Conservation (phyloP, 2,797 vertebrate species). For the Buceros bicornis region DNA sequence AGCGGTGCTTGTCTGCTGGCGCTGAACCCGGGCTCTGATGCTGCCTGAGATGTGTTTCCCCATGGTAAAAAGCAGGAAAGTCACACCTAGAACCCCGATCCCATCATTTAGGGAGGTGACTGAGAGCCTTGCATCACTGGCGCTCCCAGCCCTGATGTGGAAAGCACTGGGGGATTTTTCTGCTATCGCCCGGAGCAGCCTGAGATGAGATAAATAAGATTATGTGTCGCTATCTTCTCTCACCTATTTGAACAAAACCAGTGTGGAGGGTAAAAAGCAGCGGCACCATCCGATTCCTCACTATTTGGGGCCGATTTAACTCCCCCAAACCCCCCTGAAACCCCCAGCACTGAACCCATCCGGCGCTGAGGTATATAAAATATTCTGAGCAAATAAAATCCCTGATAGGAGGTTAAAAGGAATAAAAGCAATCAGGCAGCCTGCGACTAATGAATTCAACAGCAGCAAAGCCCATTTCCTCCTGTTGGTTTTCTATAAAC, state of each 20-base stretch:
- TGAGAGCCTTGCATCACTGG: not conserved
- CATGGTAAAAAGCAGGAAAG: not conserved
- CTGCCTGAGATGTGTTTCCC: not conserved
- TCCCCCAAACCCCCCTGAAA: not conserved
- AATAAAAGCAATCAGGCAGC: constrained; percentile 61
- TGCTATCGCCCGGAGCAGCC: not conserved
- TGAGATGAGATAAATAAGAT: not conserved
- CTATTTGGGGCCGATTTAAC: not conserved
- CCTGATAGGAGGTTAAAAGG: constrained; percentile 45
- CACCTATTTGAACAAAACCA: not conserved
- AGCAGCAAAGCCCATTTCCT: constrained; percentile 71
- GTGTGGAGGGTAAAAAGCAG: not conserved
- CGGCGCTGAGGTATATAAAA: not conserved
- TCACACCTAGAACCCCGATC: not conserved
- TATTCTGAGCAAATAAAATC: constrained; percentile 45
- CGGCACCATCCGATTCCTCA: fast-evolving
- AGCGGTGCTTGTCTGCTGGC: no score
- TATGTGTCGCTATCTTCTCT: not conserved
- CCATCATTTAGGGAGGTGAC: not conserved
- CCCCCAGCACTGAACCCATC: not conserved
- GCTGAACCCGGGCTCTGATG: no score
- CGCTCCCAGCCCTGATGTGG: not conserved
- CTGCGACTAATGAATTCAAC: constrained; percentile 73
- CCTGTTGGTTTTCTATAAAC: constrained; percentile 70
- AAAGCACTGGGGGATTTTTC: not conserved